Conservation (phyloP, 2,113 vertebrate genomes). For the Platysteira castanea region DNA sequence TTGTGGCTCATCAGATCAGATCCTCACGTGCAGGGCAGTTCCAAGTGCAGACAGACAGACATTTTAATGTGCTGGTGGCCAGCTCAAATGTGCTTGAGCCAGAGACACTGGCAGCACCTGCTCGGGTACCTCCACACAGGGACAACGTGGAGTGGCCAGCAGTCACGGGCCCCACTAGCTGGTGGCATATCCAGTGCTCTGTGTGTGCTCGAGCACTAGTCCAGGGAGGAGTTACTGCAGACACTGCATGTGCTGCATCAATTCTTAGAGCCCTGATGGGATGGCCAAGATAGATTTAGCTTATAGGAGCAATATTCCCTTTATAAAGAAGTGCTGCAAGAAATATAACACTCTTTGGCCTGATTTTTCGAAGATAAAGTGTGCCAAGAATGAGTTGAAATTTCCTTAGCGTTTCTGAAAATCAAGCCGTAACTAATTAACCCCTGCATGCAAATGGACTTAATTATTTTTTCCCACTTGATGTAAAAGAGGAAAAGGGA, state of each 20-base stretch:
- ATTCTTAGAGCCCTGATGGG: neutral
- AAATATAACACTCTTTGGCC: neutral
- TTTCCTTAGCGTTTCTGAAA: neutral
- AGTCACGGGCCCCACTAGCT: rapidly evolving
- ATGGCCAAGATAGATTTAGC: neutral
- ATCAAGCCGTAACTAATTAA: neutral
- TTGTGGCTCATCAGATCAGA: neutral
- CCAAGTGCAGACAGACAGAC: neutral
- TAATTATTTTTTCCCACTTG: neutral
- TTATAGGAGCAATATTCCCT: neutral
- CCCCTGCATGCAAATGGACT: neutral
- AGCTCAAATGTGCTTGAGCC: neutral
- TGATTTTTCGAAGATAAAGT: neutral
- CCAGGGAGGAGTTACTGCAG: neutral
- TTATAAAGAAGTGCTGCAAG: neutral
- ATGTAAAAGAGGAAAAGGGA: neutral
- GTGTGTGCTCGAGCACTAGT: neutral
- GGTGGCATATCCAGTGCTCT: rapidly evolving
- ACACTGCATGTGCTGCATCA: neutral
- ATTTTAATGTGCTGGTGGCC: neutral
- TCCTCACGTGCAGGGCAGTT: neutral
- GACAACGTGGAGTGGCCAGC: rapidly evolving
- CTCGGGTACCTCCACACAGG: rapidly evolving
- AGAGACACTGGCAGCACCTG: neutral
- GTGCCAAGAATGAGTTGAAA: neutral